These are phyloP conservation scores for Pterocles burchelli DNA, from an alignment of 2,113 vertebrate genomes.

Conservation along the genomic window DNA sequence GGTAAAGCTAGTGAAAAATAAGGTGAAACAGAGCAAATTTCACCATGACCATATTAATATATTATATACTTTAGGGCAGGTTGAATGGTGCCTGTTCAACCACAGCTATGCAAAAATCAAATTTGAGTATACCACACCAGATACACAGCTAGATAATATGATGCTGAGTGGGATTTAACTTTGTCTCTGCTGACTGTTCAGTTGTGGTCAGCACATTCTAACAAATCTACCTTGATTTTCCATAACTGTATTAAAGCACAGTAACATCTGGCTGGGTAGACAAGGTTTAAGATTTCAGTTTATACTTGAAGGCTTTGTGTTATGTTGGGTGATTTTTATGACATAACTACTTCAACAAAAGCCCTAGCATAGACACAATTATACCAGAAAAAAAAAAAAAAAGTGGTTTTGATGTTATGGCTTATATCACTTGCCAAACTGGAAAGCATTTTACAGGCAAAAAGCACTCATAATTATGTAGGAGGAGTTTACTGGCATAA, in stretches of 20 bases:
- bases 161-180: background rate
- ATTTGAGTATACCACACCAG: background rate
- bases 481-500: constrained; percentile 17
- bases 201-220: background rate
- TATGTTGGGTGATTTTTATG: background rate
- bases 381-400: background rate
- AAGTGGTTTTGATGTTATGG: background rate
- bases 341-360: constrained; percentile 31
- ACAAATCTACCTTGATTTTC: background rate
- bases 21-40: background rate
- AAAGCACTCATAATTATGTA: constrained; percentile 1
- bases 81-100: background rate
- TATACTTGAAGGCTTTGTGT: background rate
- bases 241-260: background rate
- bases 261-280: background rate
- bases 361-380: background rate
- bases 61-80: background rate
- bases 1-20: background rate
- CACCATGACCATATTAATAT: background rate
- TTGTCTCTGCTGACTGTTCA: background rate
- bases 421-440: background rate
- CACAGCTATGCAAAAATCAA: background rate
- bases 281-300: background rate
- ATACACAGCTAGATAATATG: background rate
- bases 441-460: background rate